Evolutionary conservation across 1,140 invertebrate genomes (phyloP), one percentile per base, ranked within the genome.

Genomic region (Drosophila chauvacae): DNA sequence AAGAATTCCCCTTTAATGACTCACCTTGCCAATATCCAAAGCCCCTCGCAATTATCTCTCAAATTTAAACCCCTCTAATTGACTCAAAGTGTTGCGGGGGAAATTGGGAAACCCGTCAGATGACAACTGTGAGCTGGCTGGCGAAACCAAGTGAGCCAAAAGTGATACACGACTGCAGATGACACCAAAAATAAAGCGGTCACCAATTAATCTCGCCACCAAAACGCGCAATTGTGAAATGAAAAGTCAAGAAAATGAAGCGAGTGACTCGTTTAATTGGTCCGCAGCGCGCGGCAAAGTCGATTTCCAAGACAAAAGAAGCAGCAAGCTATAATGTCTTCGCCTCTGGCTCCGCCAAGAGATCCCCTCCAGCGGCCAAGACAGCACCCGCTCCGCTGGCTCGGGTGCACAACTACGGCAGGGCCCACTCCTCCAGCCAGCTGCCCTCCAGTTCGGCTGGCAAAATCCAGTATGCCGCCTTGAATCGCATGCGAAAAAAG

Each of bases 401-500:
- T 45, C 65, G 80, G 45, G 85, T 90, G 61, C 85, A 88, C 65
- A 84, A 86, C 55, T 86, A 86, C 68, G 79, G 80, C 68, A 70
- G 66, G 56, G 50, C 26, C 11, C 79, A 51, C 48, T 30, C 72
- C n/a, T 18, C 41, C 44, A 18, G 39, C 50, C 79, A 39, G 9
- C 33, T 73, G 53, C 77, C 77, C 56, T 71, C 60, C 69, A 75
- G 80, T 61, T 65, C 75, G 48, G 57, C 81, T 16, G 87, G 78
- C 6, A 88, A 82, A 70, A 91, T 92, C 26, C 88, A 91, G 61
- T 92, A 92, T 63, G 88, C 91, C 18, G 91, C 91, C 11, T 50
- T 91, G 0, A 90, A 92, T 76, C 91, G 91, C 44, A 79, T 80
- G 80, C 81, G 90, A 47, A 82, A 77, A 57, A 90, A 68, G 41